Evolutionary conservation across 2,888 invertebrate genomes (phyloP).

Genomic region (Colostygia pectinataria): DNA sequence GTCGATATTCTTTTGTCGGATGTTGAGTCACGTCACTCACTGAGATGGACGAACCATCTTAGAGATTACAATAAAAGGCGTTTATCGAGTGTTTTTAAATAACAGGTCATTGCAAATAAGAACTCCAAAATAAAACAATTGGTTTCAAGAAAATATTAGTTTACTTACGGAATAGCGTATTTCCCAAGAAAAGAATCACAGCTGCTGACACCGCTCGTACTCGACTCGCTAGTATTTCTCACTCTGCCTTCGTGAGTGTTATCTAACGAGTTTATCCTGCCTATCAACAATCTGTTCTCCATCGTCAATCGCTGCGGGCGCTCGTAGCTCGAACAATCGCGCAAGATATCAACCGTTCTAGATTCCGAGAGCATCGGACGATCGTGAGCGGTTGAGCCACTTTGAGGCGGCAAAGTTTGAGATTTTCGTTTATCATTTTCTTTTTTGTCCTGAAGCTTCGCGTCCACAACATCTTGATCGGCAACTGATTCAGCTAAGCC

Average conservation of each 20-base stretch:
- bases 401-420: conserved; percentile 83
- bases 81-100: too few relatives aligned
- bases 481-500: conserved; percentile 42
- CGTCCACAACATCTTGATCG: conserved; percentile 65
- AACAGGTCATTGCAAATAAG: too few relatives aligned
- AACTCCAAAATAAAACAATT: too few relatives aligned
- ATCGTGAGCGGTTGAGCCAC: conserved; percentile 81
- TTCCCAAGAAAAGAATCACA: conserved; percentile 88
- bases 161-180: conserved; percentile 81
- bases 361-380: conserved; percentile 87
- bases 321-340: conserved; percentile 66
- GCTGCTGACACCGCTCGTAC: conserved; percentile 92
- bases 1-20: too few relatives aligned
- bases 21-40: too few relatives aligned
- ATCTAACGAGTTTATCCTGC: conserved; percentile 71
- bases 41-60: too few relatives aligned
- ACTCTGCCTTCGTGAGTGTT: conserved; percentile 71
- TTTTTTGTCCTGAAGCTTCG: conserved; percentile 46
- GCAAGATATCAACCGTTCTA: conserved; percentile 85
- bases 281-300: conserved; percentile 59
- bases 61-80: too few relatives aligned
- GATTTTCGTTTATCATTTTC: conserved; percentile 71
- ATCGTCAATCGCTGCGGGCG: conserved; percentile 49
- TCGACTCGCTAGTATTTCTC: conserved; percentile 86
- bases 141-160: neutral